phyloP scores from a whole-genome alignment of 2,888 invertebrate species.

The Drosophila antonietae region DNA sequence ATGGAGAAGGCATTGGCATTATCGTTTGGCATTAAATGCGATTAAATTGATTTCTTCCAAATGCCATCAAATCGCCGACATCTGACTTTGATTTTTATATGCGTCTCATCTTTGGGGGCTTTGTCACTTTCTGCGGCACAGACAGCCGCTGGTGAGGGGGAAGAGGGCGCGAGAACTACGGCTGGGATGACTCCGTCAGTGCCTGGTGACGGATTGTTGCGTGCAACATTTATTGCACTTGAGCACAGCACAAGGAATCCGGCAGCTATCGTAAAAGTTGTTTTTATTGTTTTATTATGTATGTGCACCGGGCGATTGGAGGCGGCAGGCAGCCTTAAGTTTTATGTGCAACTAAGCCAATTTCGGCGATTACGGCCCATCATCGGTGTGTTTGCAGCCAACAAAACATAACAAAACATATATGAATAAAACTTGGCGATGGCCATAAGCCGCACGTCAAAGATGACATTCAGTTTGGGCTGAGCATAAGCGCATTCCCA shows the following conservation, averaged over 20 bases:
- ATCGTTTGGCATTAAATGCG: conserved; percentile 74
- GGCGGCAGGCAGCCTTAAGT: conserved; percentile 16
- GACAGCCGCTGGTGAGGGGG: neutral
- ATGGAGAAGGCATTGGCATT: conserved; percentile 53
- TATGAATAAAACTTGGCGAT: conserved; percentile 36
- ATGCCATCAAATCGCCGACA: conserved; percentile 70
- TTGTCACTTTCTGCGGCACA: conserved; percentile 44
- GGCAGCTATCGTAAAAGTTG: conserved; percentile 68
- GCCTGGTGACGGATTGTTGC: conserved; percentile 65
- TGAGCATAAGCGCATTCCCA: conserved; percentile 11
- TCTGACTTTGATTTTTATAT: conserved; percentile 71
- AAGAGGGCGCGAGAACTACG: neutral
- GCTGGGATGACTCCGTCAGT: neutral
- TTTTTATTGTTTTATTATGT: conserved; percentile 73
- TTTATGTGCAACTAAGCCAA: conserved; percentile 75
- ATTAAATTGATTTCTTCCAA: conserved; percentile 77
- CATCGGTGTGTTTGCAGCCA: conserved; percentile 76
- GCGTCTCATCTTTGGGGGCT: conserved; percentile 44
- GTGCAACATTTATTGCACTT: conserved; percentile 76
- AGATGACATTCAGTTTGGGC: conserved; percentile 37
- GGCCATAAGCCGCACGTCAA: conserved; percentile 33
- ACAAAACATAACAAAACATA: conserved; percentile 67
- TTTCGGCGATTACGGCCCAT: conserved; percentile 69
- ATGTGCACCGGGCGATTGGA: conserved; percentile 52
- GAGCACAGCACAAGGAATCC: conserved; percentile 34